Base-by-base conservation (phyloP, 2,888 invertebrate species). In the Harpagoxenus sublaevis region DNA sequence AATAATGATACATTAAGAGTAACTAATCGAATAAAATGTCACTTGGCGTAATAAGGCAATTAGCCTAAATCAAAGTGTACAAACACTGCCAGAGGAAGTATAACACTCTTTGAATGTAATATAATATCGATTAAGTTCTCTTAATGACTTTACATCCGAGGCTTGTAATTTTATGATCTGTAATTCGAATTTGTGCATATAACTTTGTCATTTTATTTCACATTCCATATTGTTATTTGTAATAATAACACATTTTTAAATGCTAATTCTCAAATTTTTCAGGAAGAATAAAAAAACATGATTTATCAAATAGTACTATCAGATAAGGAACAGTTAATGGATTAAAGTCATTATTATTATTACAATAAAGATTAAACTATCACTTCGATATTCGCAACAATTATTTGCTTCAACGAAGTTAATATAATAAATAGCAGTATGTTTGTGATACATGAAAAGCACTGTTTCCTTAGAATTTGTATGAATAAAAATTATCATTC, bases 51-150 rank as follows among this genome's bases (percentile, higher is more conserved):
- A 83, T 55, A 70, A 88, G 77, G 75, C 86, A 62, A 62, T 88
- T 88, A 88, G 77, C 66, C 82, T 89, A 89, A 51, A 84, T 53
- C 79, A 71, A 87, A 83, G 87, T 84, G 84, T 87, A 87, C 77
- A 65, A 88, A 86, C 90, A 90, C 90, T 90, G 90, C 90, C 90
- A 90, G 84, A 84, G 73, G 78, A 89, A 89, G 85, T 86, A 84
- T 84, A 84, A 90, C 70, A 79, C 88, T 88, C 86, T 66, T 87
- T 83, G 84, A 86, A 86, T 87, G 78, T 89, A 84, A 74, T 89
- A 82, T 88, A 28, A 88, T 88, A 71, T 84, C 68, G 57, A 85
- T 88, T 79, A 65, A 88, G 77, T 89, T 75, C 81, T 86, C 62
- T 87, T 83, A 66, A 84, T 86, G 74, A 89, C 70, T 87, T 86